Evolutionary conservation across 92 coral and sea anemone species (phyloP).

Genomic region (Porites divaricata): DNA sequence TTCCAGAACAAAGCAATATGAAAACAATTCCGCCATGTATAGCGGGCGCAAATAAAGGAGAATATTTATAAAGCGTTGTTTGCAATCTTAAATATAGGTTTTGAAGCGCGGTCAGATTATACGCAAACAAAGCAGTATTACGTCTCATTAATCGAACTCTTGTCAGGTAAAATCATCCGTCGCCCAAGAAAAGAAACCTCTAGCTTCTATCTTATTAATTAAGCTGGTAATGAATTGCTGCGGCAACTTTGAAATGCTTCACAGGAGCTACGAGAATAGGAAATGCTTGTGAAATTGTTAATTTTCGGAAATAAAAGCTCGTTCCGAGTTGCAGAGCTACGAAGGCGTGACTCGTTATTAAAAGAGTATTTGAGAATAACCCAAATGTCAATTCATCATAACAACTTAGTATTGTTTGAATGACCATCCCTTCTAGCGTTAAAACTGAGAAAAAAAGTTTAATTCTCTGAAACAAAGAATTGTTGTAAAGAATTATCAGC

Average conservation of each 20-base stretch:
- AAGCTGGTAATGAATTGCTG: conserved; percentile 24
- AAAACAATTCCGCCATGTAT: conserved; percentile 42
- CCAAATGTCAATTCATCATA: conserved; percentile 4
- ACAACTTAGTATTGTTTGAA: conserved; percentile 1
- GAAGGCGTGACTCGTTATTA: conserved; percentile 38
- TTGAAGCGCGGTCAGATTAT: conserved; percentile 31
- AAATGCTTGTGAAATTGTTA: conserved; percentile 30
- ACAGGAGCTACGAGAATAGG: conserved; percentile 38
- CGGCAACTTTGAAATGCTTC: conserved; percentile 44
- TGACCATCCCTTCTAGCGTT: conserved; percentile 8
- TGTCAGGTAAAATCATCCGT: conserved; percentile 8
- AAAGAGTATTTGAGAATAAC: conserved; percentile 10
- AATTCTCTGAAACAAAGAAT: conserved; percentile 1
- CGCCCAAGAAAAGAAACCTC: conserved; percentile 17
- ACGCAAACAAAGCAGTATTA: conserved; percentile 24
- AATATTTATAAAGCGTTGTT: conserved; percentile 28
- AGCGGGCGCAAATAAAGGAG: conserved; percentile 37
- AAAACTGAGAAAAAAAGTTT: not conserved
- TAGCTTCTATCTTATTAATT: conserved; percentile 28
- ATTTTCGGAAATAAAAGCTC: conserved; percentile 30
- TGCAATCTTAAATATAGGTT: conserved; percentile 28
- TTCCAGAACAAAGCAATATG: conserved; percentile 26
- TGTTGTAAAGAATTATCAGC: not conserved
- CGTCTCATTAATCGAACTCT: not conserved
- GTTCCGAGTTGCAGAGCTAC: conserved; percentile 18